These are phyloP conservation scores for Sapayoa aenigma DNA, from an alignment of 2,113 vertebrate genomes.

Conservation along the genomic window DNA sequence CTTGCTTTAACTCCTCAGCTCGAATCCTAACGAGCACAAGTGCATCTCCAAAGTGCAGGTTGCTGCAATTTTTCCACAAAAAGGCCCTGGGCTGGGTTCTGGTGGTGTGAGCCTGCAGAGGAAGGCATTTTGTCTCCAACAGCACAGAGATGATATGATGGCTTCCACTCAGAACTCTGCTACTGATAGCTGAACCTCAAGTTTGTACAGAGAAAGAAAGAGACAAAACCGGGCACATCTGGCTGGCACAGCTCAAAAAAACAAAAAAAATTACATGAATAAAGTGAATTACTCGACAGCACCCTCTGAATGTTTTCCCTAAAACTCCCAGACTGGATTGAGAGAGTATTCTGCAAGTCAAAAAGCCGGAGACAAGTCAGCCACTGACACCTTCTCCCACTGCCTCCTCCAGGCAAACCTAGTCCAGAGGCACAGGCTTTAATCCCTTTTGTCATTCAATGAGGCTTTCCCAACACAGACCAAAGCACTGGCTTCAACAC, in stretches of 20 bases:
- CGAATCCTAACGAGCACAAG: not conserved
- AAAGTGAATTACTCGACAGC: not conserved
- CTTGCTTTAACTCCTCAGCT: not conserved
- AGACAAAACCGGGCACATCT: not conserved
- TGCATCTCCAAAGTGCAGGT: not conserved
- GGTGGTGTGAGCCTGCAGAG: not conserved
- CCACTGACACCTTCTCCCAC: not conserved
- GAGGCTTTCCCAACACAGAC: not conserved
- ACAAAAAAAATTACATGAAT: not conserved
- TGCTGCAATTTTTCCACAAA: not conserved
- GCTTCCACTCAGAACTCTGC: not conserved
- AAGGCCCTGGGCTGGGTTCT: not conserved
- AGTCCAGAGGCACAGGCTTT: not conserved
- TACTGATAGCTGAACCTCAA: fast-evolving
- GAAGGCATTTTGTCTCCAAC: not conserved
- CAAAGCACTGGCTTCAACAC: not conserved
- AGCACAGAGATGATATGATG: not conserved
- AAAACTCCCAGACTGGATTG: not conserved
- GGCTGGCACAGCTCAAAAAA: not conserved
- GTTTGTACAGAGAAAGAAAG: not conserved
- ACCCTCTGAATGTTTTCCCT: not conserved
- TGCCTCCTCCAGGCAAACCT: not conserved
- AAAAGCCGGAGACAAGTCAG: not conserved
- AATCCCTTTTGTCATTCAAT: not conserved
- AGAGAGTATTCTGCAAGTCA: not conserved